phyloP scores from a whole-genome alignment of 2,797 vertebrate genomes.

The Scarus forsteni region DNA sequence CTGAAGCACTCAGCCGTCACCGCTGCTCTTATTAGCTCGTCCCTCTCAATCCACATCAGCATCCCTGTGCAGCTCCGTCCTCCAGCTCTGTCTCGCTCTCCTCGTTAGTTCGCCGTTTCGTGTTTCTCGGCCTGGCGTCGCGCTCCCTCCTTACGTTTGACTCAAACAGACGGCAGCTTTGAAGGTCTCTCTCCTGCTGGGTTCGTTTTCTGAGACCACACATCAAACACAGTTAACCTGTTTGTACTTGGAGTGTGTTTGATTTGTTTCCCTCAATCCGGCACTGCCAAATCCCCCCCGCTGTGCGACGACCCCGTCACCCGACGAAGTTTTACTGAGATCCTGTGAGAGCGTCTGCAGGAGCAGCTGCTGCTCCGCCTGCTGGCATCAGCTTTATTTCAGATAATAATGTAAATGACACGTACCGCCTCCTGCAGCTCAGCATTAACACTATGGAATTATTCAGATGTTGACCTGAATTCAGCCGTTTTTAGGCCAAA shows the following conservation, averaged over 20 bases:
- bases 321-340: conserved; percentile 21
- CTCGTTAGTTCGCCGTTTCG: not conserved
- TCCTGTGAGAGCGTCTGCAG: conserved; percentile 11
- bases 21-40: conserved; percentile 20
- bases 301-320: conserved; percentile 21
- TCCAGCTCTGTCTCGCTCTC: not conserved
- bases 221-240: conserved; percentile 52
- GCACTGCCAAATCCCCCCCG: conserved; percentile 21
- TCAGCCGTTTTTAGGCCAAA: not conserved
- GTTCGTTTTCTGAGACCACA: conserved; percentile 36
- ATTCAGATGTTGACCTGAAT: conserved; percentile 4
- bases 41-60: not conserved
- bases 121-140: not conserved
- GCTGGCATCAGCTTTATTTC: not conserved
- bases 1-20: conserved; percentile 38
- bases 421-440: not conserved
- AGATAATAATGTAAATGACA: not conserved
- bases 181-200: conserved; percentile 34
- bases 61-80: not conserved
- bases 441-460: not conserved
- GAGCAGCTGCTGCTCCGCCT: conserved; percentile 6
- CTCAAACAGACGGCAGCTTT: conserved; percentile 38
- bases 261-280: conserved; percentile 35
- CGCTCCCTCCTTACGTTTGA: conserved; percentile 11
- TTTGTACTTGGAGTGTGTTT: conserved; percentile 39